Evolutionary conservation across 2,113 vertebrate species (phyloP), one percentile per base, ranked within the genome.

Genomic region (Toxotes chatareus): DNA sequence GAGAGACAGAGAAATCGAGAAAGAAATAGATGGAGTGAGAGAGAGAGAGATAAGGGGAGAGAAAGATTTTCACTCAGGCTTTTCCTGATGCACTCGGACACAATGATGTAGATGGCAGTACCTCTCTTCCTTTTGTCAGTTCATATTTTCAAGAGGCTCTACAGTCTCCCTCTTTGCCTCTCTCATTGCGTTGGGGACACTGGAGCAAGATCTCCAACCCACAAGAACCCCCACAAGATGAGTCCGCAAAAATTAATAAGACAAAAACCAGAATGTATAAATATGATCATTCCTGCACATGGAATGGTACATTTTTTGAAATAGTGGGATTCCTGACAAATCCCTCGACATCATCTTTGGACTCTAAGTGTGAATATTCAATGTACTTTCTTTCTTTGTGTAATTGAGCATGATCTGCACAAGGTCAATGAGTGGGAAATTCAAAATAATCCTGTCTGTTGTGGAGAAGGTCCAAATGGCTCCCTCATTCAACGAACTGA

Each of bases 81-180:
- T 90, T 90, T 89, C 66, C 80, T 82, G 79, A 76, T 86, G 83
- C 74, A 83, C 88, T 89, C 81, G 85, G 86, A 87, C 86, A 89
- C 72, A 90, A 88, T 89, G 84, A 94, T 89, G 79, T 73, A 81
- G 89, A 88, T 86, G 73, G 85, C 77, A 63, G 85, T 49, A 73
- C 65, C 78, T 72, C 84, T 91, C 82, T 84, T 93, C 83, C 87
- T 85, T 91, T 93, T 92, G 89, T 91, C 75, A 67, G 90, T 89
- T 91, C 86, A 92, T 93, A 88, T 92, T 92, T 93, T 93, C 79
- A 92, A 94, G 92, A 91, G 91, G 85, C 91, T 87, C 90, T 92
- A 93, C 87, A 91, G 86, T 79, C 78, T 80, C 83, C 83, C 75
- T 87, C 78, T 86, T 86, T 88, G 84, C 80, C 70, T 90, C 86